Base-by-base conservation (phyloP, 1,140 invertebrate genomes). In the Adoxophyes honmai region DNA sequence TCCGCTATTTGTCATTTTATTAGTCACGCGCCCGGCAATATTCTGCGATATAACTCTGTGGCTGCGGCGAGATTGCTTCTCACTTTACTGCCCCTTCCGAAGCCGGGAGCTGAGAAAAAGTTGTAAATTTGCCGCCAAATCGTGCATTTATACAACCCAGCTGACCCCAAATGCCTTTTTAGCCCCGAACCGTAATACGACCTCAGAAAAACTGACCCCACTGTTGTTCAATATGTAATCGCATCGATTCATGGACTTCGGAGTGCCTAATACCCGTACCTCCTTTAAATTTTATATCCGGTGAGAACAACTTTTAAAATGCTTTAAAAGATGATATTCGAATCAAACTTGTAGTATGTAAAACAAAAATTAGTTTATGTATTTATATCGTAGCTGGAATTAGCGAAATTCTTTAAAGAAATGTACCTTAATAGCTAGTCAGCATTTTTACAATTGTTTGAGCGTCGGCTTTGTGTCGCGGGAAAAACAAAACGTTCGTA, bases 1-100 rank as follows among this genome's bases (percentile, higher is more conserved):
- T 61, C 70, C 62, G 64, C 78, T 79, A 86, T 84, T 84, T 84
- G 81, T 86, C 83, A 86, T 86, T 86, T 86, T 86, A 84, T 86
- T 86, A 86, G 82, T 79, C 73, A 75, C 78, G 73, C 73, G 73
- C 59, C 70, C 71, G 69, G 76, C 82, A 86, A 87, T 86, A 86
- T 86, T 84, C 81, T 77, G 75, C 68, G 73, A 80, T 85, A 84
- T 87, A 85, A 85, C 78, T 82, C 71, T 66, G 76, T 65, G 62
- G 77, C 72, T 61, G 71, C 64, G 73, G 69, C 70, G 77, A 85
- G 85, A 88, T 88, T 88, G 81, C 85, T 78, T 83, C 76, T 66
- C 66, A 80, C 70, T 88, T 87, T 87, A 88, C 80, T 77, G 70
- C 79, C 77, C 70, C 72, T 68, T 68, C 73, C 61, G 72, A 73